Percentiles rank a stretch among this genome's conserved stretches.
These are phyloP conservation scores for Orius insidiosus DNA, from an alignment of 1,140 invertebrate genomes.

Conservation along the genomic window DNA sequence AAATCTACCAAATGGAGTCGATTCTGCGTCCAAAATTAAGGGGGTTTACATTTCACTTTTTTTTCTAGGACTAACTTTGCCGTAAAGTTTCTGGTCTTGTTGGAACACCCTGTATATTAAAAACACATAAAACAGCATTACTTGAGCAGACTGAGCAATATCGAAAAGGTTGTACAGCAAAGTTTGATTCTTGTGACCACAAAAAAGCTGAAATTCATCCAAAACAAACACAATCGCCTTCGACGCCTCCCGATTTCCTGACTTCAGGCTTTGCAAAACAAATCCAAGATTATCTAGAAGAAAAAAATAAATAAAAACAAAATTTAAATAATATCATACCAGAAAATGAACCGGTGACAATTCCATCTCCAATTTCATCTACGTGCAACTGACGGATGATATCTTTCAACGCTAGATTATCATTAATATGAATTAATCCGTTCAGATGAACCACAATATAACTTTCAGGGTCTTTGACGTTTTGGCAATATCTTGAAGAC, in stretches of 20 bases:
- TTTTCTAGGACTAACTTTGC: too few relatives aligned
- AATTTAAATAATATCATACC: slow-evolving; percentile 22
- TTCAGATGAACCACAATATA: slow-evolving; percentile 55
- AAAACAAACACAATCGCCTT: slow-evolving; percentile 75
- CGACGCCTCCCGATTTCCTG: slow-evolving; percentile 42
- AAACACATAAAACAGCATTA: slow-evolving; percentile 18
- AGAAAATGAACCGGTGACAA: slow-evolving; percentile 68
- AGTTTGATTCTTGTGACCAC: slow-evolving; percentile 75
- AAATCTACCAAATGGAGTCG: too few relatives aligned
- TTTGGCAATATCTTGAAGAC: slow-evolving; percentile 38
- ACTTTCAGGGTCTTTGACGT: slow-evolving; percentile 34
- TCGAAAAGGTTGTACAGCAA: slow-evolving; percentile 90
- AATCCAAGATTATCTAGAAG: slow-evolving; percentile 75
- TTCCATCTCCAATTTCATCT: slow-evolving; percentile 63
- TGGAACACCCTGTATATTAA: too few relatives aligned
- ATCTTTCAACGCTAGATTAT: slow-evolving; percentile 66
- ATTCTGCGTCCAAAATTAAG: too few relatives aligned
- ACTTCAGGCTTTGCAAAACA: slow-evolving; percentile 59
- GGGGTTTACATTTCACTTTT: too few relatives aligned
- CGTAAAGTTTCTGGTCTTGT: too few relatives aligned
- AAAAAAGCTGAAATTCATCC: slow-evolving; percentile 88
- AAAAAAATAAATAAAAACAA: slow-evolving; percentile 8
- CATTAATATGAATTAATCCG: slow-evolving; percentile 75
- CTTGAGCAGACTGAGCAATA: slow-evolving; percentile 69
- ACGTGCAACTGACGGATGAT: slow-evolving; percentile 71